Percentiles rank a stretch among this genome's conserved stretches.
Conservation (phyloP, 2,797 vertebrate species). For the Hydrocynus forskahlii region DNA sequence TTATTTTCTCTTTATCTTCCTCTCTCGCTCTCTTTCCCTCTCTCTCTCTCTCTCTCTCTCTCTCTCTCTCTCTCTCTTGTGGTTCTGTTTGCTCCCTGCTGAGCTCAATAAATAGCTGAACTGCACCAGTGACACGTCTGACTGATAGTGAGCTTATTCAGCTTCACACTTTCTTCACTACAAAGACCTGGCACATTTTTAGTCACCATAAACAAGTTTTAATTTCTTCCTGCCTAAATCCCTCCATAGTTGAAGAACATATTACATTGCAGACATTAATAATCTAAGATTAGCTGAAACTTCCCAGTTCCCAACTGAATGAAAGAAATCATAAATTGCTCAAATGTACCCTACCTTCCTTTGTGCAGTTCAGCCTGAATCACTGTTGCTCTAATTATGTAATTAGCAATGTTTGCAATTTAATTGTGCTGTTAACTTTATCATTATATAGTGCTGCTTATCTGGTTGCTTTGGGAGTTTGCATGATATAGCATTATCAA, state of each 20-base stretch:
- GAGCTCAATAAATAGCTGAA: constrained; percentile 48
- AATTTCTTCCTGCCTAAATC: neutral
- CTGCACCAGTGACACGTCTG: constrained; percentile 42
- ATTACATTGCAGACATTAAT: neutral
- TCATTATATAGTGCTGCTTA: too few species aligned
- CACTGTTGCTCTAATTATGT: too few species aligned
- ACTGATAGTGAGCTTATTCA: constrained; percentile 48
- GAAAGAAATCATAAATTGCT: too few species aligned
- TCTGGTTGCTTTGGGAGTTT: too few species aligned
- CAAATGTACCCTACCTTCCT: too few species aligned
- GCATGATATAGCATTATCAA: too few species aligned
- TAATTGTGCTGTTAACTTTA: too few species aligned
- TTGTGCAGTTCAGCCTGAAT: too few species aligned
- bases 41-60: constrained; percentile 2
- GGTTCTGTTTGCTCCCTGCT: constrained; percentile 33
- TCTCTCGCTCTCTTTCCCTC: constrained; percentile 22
- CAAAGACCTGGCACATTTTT: constrained; percentile 36
- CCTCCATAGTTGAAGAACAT: neutral
- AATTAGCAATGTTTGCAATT: too few species aligned
- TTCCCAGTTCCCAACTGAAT: too few species aligned
- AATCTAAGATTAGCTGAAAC: too few species aligned
- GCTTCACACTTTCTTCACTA: constrained; percentile 46
- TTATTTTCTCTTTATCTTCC: constrained; percentile 8
- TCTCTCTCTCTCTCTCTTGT: constrained; percentile 7
- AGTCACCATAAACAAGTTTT: constrained; percentile 25